Evolutionary conservation across 2,797 vertebrate genomes (phyloP).

Genomic region (Cygnus olor): DNA sequence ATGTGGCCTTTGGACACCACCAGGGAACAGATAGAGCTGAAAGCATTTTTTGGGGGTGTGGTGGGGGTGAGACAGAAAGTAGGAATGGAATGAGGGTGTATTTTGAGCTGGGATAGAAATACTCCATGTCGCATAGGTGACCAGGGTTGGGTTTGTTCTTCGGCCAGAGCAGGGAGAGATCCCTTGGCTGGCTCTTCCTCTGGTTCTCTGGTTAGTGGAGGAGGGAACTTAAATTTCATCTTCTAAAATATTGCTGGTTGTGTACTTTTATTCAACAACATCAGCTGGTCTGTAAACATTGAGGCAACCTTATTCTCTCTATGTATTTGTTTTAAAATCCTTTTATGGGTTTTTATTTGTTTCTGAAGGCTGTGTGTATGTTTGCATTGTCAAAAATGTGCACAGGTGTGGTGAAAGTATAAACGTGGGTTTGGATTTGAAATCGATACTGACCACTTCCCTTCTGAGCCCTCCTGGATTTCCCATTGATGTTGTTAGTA

Average conservation of each 20-base stretch:
- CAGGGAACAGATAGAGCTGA: neutral
- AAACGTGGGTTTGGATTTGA: neutral
- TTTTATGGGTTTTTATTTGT: neutral
- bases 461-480: neutral
- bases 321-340: neutral
- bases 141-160: neutral
- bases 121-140: neutral
- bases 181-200: neutral
- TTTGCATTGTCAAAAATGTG: neutral
- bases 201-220: neutral
- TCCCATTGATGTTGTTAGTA: neutral
- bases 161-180: neutral
- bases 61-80: neutral
- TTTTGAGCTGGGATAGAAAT: neutral
- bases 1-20: neutral
- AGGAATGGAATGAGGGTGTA: neutral
- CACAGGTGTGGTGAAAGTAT: neutral
- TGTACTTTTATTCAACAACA: neutral
- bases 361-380: neutral
- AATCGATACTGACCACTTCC: neutral
- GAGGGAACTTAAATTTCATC: neutral
- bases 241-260: neutral
- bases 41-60: neutral
- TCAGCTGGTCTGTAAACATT: neutral
- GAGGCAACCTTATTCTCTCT: accelerated